Evolutionary conservation across 2,888 invertebrate species (phyloP), one percentile per base, ranked within the genome.

Genomic region (Phyllotreta cruciferae): DNA sequence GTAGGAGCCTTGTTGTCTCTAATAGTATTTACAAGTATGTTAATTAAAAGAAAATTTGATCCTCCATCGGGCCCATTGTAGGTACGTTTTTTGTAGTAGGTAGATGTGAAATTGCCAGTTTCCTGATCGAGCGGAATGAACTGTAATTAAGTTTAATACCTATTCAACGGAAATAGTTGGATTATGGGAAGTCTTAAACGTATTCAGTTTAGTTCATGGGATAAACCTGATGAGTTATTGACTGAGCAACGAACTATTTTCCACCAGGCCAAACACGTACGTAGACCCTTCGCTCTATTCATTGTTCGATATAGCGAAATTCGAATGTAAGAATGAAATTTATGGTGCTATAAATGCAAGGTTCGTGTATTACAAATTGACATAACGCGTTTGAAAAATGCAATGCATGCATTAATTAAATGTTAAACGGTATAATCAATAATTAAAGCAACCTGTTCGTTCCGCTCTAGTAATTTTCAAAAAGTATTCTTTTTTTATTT

Each of bases 141-240:
- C 36, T 45, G 50, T 42, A 65, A 65, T 64, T 65, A 65, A 47
- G 41, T 44, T 64, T 61, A 56, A 55, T 53, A 63, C 50, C 39
- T 55, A 41, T 9, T 56, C 56, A 58, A 45, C 63, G 63, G 62
- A 64, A 52, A 58, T 64, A 60, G 62, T 38, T 52, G 36, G 55
- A 62, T 44, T 62, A 62, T 66, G 63, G 54, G 66, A 66, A 63
- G 60, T 55, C 38, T 52, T 53, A 56, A 47, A 45, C 38, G 42
- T 36, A 52, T 44, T 54, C 47, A 13, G 44, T 60, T 60, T 56
- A 62, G 14, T 56, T 62, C 50, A 56, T 60, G 54, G 60, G 54
- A 54, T 60, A 60, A 54, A 54, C 36, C 37, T 14, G 52, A 52
- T 52, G 52, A 56, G 56, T 47, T 56, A 56, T 56, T 45, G 56